phyloP scores from a whole-genome alignment of 23 tunicate genomes.

The Phallusia fumigata region DNA sequence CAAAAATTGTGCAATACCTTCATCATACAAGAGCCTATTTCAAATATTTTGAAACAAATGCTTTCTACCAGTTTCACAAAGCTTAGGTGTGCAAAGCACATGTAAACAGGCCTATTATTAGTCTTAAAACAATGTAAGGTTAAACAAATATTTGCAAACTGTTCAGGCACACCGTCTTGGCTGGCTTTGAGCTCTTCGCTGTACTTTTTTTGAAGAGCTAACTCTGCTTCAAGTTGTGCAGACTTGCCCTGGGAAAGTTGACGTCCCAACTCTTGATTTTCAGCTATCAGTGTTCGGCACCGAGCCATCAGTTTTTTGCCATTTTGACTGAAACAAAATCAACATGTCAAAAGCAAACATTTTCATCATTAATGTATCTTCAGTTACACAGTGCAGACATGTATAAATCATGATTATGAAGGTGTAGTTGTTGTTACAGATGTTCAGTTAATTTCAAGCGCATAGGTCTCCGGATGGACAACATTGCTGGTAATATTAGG shows the following conservation, averaged over 20 bases:
- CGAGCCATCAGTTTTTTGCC: conserved; percentile 96
- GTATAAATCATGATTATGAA: no score
- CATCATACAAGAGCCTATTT: no score
- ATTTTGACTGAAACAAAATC: conserved; percentile 60
- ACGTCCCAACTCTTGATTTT: conserved; percentile 93
- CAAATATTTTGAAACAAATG: no score
- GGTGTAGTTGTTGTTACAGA: no score
- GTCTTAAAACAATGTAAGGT: not conserved
- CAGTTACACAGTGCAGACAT: no score
- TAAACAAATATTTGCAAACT: not conserved
- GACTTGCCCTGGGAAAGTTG: conserved; percentile 91
- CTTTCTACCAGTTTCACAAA: no score
- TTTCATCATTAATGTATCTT: no score
- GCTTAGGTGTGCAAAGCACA: no score
- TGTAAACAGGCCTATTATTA: not conserved
- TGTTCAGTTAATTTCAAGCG: not conserved
- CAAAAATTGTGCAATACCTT: no score
- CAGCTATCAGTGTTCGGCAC: conserved; percentile 89
- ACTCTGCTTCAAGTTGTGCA: conserved; percentile 90
- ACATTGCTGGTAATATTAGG: no score
- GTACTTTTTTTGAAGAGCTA: conserved; percentile 90
- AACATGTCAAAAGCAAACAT: not conserved
- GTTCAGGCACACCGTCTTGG: conserved; percentile 72
- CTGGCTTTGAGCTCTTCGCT: conserved; percentile 83
- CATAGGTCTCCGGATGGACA: no score